Percentiles rank a stretch among this genome's conserved stretches.
Conservation (phyloP, 2,888 invertebrate species). For the Drosophila paucipuncta region DNA sequence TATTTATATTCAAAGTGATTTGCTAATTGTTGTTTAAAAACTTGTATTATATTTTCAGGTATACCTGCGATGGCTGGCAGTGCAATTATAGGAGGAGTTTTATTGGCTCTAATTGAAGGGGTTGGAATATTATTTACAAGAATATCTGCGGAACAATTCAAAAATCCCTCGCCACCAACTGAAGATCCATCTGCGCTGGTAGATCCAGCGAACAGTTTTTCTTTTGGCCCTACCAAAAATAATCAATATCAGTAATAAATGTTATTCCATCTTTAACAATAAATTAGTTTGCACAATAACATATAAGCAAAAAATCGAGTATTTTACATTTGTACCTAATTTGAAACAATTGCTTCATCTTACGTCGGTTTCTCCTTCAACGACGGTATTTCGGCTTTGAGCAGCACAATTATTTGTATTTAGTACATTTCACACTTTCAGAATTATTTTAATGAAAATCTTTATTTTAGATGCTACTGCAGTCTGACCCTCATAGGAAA, state of each 20-base stretch:
- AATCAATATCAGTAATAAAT: conserved; percentile 82
- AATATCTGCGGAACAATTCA: conserved; percentile 96
- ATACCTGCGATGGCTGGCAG: conserved; percentile 96
- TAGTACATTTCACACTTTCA: neutral
- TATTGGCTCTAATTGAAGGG: conserved; percentile 98
- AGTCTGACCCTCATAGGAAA: neutral
- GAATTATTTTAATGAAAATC: neutral
- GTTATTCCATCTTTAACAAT: conserved; percentile 23
- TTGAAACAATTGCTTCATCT: neutral
- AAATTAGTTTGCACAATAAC: conserved; percentile 37
- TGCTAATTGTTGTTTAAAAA: neutral
- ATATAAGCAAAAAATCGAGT: conserved; percentile 2
- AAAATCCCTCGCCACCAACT: conserved; percentile 91
- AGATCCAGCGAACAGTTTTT: conserved; percentile 86
- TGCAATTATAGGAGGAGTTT: conserved; percentile 97
- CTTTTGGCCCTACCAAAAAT: conserved; percentile 76
- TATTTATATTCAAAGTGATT: too few relatives aligned
- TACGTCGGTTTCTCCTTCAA: neutral
- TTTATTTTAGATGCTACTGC: neutral
- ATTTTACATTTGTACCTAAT: neutral
- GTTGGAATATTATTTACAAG: conserved; percentile 97
- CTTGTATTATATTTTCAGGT: conserved; percentile 84
- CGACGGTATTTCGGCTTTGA: neutral
- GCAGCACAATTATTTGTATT: neutral
- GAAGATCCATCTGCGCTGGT: conserved; percentile 92